These are phyloP conservation scores for Trematocara variabile DNA, from an alignment of 2,113 vertebrate genomes.

Conservation along the genomic window DNA sequence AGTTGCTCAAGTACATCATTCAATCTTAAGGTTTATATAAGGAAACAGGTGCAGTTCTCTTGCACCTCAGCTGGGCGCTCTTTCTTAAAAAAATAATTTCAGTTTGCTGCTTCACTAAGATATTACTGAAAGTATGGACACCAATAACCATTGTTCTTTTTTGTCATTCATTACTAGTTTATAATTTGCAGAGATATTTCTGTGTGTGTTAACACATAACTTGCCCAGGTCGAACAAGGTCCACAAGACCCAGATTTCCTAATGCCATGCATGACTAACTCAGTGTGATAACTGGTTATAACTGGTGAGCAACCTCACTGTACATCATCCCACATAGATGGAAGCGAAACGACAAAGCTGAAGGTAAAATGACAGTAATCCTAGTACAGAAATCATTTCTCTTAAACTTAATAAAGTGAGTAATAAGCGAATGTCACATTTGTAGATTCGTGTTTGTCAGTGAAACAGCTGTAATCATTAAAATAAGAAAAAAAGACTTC, in stretches of 20 bases:
- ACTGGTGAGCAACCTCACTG: neutral
- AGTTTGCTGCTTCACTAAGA: neutral
- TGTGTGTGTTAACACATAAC: neutral
- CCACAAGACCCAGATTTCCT: neutral
- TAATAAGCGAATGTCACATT: neutral
- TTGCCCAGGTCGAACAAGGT: neutral
- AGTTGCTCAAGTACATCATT: neutral
- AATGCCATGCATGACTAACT: neutral
- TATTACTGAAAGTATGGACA: neutral
- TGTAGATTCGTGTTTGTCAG: neutral
- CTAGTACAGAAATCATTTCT: neutral
- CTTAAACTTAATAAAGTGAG: neutral
- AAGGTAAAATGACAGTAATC: neutral
- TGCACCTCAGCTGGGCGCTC: neutral
- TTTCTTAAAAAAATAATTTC: neutral
- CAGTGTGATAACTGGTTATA: neutral
- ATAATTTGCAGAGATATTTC: neutral
- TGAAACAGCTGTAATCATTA: neutral
- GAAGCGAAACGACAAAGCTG: neutral
- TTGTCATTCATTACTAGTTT: neutral
- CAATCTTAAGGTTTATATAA: neutral
- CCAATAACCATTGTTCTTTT: neutral
- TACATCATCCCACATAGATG: neutral
- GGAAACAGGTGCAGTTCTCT: neutral
- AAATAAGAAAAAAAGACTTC: neutral